A percentile compares a stretch with the other conserved stretches of the same genome.
Evolutionary conservation across 2,888 invertebrate genomes (phyloP).

Genomic region (Bruchidius siliquastri): DNA sequence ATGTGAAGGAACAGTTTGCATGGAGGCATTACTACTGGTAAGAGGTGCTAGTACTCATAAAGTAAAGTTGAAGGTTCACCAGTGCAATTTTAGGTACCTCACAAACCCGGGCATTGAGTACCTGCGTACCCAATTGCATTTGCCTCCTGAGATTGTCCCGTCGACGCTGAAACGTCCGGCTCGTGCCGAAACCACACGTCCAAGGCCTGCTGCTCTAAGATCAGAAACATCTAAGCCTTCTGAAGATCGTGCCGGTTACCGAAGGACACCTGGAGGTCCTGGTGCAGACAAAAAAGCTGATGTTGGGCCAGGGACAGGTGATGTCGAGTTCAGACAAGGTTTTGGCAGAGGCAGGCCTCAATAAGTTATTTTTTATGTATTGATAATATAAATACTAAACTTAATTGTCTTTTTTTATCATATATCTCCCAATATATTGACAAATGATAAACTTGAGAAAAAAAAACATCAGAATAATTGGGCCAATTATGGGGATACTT

Average conservation of each 20-base stretch:
- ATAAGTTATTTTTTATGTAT: slow-evolving; percentile 40
- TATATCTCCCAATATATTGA: too few relatives aligned
- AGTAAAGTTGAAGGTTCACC: not conserved
- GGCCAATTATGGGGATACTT: too few relatives aligned
- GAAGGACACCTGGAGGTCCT: slow-evolving; percentile 65
- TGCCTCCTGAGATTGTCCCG: slow-evolving; percentile 98
- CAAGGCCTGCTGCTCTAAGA: slow-evolving; percentile 65
- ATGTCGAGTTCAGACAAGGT: slow-evolving; percentile 84
- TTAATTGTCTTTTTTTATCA: too few relatives aligned
- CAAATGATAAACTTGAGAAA: too few relatives aligned
- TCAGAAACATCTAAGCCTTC: slow-evolving; percentile 67
- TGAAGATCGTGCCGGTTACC: slow-evolving; percentile 80
- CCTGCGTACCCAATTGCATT: slow-evolving; percentile 88
- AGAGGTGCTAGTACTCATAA: slow-evolving; percentile 23
- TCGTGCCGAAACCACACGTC: slow-evolving; percentile 78
- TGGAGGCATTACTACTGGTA: slow-evolving; percentile 99
- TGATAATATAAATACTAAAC: not conserved
- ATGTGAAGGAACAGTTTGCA: slow-evolving; percentile 99
- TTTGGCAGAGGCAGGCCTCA: slow-evolving; percentile 70
- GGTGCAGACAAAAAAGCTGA: slow-evolving; percentile 90
- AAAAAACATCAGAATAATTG: too few relatives aligned
- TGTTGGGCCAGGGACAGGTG: slow-evolving; percentile 90
- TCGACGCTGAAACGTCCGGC: slow-evolving; percentile 91
- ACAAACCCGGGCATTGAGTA: slow-evolving; percentile 98
- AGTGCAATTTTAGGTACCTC: slow-evolving; percentile 61